phyloP scores from a whole-genome alignment of 64 coral and sea anemone species.

The Acropora tenuis region DNA sequence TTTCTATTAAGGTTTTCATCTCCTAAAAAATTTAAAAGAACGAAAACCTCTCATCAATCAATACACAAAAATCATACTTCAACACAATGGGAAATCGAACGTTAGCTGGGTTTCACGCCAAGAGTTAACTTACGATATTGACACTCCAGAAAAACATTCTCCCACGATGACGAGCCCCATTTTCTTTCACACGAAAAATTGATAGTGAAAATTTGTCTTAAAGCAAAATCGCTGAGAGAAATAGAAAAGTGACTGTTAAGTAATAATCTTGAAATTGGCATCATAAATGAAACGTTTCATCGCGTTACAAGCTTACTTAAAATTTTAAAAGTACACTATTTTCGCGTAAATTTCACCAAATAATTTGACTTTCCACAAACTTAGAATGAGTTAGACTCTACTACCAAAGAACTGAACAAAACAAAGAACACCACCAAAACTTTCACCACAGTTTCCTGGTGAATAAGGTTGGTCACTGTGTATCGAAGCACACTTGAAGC shows the following conservation, averaged over 20 bases:
- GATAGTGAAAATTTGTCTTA: not conserved
- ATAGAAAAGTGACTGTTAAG: not conserved
- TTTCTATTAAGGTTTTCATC: conserved; percentile 82
- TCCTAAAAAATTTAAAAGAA: conserved; percentile 59
- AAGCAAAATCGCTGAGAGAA: not conserved
- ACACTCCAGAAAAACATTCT: not conserved
- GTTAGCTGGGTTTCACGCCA: not conserved
- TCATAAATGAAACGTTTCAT: not conserved
- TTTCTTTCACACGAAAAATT: not conserved
- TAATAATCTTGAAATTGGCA: not conserved
- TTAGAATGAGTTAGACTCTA: no score
- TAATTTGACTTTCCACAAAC: not conserved
- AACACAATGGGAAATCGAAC: not conserved
- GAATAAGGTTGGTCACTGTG: not conserved
- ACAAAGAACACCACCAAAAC: not conserved
- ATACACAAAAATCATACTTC: not conserved
- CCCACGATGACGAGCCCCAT: not conserved
- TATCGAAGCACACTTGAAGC: not conserved
- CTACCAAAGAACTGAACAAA: not conserved
- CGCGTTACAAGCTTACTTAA: not conserved
- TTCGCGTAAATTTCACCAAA: not conserved
- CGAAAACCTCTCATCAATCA: not conserved
- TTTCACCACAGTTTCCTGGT: not conserved
- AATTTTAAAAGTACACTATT: not conserved
- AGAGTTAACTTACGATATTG: not conserved